Evolutionary conservation across 64 coral and sea anemone genomes (phyloP), one percentile per base, ranked within the genome.

Genomic region (Acropora tenuis): DNA sequence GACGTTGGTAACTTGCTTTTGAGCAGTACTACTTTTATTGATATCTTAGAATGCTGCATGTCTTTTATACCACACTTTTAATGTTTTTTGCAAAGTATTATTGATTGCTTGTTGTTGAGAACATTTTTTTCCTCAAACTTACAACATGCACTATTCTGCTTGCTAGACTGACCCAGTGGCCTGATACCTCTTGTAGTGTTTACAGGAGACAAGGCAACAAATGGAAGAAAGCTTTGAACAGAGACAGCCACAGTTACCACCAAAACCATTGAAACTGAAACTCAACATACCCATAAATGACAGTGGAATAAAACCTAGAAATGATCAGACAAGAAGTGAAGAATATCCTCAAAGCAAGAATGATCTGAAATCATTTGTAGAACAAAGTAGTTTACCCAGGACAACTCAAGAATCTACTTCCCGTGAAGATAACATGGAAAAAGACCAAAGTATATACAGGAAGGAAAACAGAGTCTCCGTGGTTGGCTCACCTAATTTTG

Each of bases 401-500:
- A 68, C 4, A 77, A 8, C 86, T 43, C 68, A 76, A 80, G 49
- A 58, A 59, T 41, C 77, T 71, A 50, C 83, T n/a, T 78, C 18
- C 11, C 20, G 19, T 13, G n/a, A 80, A 8, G 5, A 88, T 6
- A 48, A 3, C 74, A 2, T 6, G 10, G 81, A 48, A 41, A 89
- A 88, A 88, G 30, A 42, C 6, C 69, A n/a, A 46, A 83, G 89
- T 41, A 53, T 48, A 5, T 19, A 49, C 17, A 58, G 68, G 5
- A 50, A 66, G 16, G 89, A 93, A 30, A 90, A 42, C 16, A 41
- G 4, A 79, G 50, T 89, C 2, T 85, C 88, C 50, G 71, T 94
- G 73, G 87, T 89, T 53, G 90, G 78, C 7, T 97, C 95, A 68
- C 95, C 95, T 0, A 97, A 97, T 30, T 97, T 97, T 89, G 65